Evolutionary conservation across 1,140 invertebrate species (phyloP).

Genomic region (Asbolus verrucosus): DNA sequence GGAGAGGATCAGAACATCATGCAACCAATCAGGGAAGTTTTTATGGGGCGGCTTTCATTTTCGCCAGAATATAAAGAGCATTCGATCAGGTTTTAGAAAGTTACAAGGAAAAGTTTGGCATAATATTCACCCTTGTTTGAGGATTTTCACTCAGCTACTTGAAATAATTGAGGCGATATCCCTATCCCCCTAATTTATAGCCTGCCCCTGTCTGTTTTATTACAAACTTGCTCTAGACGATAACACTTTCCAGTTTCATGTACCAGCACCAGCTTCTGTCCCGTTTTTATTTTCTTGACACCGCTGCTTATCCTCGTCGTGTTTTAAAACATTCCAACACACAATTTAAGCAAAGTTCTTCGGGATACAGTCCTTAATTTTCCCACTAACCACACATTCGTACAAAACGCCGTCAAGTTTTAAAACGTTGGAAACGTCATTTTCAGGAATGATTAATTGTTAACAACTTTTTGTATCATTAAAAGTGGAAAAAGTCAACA

Average conservation of each 20-base stretch:
- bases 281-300: too few species aligned
- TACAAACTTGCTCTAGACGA: background rate
- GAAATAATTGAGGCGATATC: background rate
- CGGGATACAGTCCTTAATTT: too few species aligned
- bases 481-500: too few species aligned
- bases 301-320: too few species aligned
- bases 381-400: too few species aligned
- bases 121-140: background rate
- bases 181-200: background rate
- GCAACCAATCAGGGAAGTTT: background rate
- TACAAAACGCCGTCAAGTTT: too few species aligned
- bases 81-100: background rate
- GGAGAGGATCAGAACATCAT: background rate
- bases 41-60: background rate
- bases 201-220: background rate
- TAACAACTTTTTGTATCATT: too few species aligned
- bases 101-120: background rate
- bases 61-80: background rate
- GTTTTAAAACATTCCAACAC: too few species aligned
- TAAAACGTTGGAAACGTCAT: too few species aligned
- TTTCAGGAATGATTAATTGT: too few species aligned
- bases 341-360: too few species aligned
- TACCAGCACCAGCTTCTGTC: too few species aligned
- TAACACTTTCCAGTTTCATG: background rate
- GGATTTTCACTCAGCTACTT: background rate